Conservation (phyloP, 2,113 vertebrate species). For the Proteles cristata region DNA sequence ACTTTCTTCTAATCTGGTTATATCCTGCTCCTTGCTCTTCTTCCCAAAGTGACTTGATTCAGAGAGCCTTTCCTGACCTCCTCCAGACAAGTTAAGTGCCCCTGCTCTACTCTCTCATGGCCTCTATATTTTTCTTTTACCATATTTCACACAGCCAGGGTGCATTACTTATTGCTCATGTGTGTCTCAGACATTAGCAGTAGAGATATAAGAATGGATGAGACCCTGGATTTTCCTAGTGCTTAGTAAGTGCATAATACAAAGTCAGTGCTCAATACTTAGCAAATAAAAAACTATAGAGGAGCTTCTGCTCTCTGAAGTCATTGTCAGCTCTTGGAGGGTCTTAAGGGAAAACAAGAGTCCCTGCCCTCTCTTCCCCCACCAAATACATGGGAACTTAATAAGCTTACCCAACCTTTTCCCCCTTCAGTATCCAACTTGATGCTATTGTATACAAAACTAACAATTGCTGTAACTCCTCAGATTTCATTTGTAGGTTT, state of each 20-base stretch:
- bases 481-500: slow-evolving; percentile 40
- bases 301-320: neutral
- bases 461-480: neutral
- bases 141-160: neutral
- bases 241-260: accelerated
- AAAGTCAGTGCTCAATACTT: neutral
- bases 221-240: neutral
- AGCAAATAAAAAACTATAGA: neutral
- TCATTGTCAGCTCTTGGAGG: neutral
- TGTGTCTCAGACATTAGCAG: neutral
- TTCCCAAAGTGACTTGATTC: neutral
- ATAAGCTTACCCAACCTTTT: neutral
- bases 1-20: neutral
- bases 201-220: neutral
- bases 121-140: neutral
- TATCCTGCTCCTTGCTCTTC: neutral
- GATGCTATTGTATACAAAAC: neutral
- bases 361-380: neutral
- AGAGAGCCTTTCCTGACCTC: neutral
- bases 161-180: neutral
- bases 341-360: neutral
- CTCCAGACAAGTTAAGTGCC: too few species aligned
- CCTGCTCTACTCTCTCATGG: too few species aligned
- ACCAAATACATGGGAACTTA: neutral
- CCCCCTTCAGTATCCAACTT: neutral